Evolutionary conservation across 2,797 vertebrate species (phyloP).

Genomic region (Hydrolagus colliei): DNA sequence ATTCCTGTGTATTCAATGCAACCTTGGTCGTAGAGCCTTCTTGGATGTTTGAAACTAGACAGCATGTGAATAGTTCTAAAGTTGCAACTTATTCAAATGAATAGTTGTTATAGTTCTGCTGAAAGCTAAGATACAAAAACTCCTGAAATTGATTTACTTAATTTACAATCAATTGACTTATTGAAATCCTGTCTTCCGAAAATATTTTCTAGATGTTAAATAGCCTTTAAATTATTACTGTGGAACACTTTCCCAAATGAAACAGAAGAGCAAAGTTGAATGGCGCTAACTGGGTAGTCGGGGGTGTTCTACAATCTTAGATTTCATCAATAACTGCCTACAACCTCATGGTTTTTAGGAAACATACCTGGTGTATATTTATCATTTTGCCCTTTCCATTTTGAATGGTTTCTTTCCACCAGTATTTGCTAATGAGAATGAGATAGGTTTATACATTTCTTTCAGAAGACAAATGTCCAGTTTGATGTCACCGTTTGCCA

Average conservation of each 20-base stretch:
- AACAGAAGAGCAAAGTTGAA: neutral
- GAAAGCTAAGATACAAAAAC: neutral
- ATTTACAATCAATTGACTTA: too few relatives aligned
- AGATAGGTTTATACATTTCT: neutral
- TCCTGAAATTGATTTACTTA: neutral
- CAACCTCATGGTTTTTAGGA: neutral
- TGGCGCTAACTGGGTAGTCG: neutral
- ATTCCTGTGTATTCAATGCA: neutral
- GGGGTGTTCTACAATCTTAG: neutral
- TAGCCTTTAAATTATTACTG: neutral
- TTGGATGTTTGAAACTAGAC: neutral
- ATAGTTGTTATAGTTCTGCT: neutral
- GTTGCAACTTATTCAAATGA: neutral
- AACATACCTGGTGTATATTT: neutral
- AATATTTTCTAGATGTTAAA: neutral
- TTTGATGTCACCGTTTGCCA: neutral
- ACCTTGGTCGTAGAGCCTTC: neutral
- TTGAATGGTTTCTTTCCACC: neutral
- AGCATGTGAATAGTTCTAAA: conserved; percentile 8
- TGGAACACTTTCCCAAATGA: neutral
- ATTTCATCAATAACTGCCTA: neutral
- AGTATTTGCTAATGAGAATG: neutral
- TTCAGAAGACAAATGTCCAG: neutral
- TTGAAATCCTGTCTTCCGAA: neutral
- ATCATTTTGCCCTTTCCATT: neutral